A percentile compares a stretch with the other conserved stretches of the same genome.
Conservation (phyloP, 2,797 vertebrate genomes). For the Malacoctenus gilli region DNA sequence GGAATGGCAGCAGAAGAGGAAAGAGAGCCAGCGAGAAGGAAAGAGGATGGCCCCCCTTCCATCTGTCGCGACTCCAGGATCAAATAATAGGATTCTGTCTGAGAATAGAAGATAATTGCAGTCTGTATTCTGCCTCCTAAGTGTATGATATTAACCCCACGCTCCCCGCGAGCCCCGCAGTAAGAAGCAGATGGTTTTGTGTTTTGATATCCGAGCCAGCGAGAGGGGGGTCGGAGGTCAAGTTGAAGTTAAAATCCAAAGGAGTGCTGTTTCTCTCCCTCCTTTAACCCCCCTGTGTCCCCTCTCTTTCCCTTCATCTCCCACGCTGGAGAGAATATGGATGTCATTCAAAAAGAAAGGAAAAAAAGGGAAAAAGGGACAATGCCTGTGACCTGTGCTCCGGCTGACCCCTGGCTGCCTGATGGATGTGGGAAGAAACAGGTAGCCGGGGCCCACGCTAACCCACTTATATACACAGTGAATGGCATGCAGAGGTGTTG, state of each 20-base stretch:
- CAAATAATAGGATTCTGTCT: slow-evolving; percentile 87
- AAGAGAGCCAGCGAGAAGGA: slow-evolving; percentile 6
- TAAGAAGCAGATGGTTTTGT: slow-evolving; percentile 76
- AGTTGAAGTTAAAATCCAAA: slow-evolving; percentile 87
- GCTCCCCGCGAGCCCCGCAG: slow-evolving; percentile 75
- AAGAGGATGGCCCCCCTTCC: slow-evolving; percentile 74
- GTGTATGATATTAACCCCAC: slow-evolving; percentile 84
- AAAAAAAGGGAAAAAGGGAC: slow-evolving; percentile 71
- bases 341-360: slow-evolving; percentile 74
- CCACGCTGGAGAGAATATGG: slow-evolving; percentile 68
- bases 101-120: slow-evolving; percentile 86
- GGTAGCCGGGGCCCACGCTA: slow-evolving; percentile 48
- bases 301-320: slow-evolving; percentile 34
- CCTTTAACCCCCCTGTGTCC: slow-evolving; percentile 21
- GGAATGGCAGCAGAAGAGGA: slow-evolving; percentile 71
- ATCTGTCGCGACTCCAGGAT: slow-evolving; percentile 84
- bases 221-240: slow-evolving; percentile 77
- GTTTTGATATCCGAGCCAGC: slow-evolving; percentile 84
- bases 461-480: slow-evolving; percentile 67
- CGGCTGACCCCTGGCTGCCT: slow-evolving; percentile 36
- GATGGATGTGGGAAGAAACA: slow-evolving; percentile 28
- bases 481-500: slow-evolving; percentile 37
- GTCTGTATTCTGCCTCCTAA: slow-evolving; percentile 84
- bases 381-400: slow-evolving; percentile 56
- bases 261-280: slow-evolving; percentile 61